These are phyloP conservation scores for Mormyrus hasselquistii DNA, from an alignment of 2,797 vertebrate genomes.

Conservation along the genomic window DNA sequence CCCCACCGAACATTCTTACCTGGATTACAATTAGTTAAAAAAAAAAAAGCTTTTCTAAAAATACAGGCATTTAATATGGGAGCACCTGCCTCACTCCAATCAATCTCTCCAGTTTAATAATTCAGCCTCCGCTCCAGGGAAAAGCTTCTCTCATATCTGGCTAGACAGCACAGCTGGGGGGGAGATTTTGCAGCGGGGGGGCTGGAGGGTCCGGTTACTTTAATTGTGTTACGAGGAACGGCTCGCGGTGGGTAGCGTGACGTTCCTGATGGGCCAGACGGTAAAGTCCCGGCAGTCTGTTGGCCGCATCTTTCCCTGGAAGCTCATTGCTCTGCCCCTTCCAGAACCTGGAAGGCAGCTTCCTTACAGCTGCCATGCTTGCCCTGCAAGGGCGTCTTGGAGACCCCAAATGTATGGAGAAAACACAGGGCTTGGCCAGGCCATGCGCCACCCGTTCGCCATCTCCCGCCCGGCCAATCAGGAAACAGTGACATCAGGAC, in stretches of 20 bases:
- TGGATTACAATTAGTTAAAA: neutral
- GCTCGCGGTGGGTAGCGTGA: neutral
- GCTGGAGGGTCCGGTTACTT: neutral
- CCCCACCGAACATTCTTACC: neutral
- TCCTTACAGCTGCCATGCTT: neutral
- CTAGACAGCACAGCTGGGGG: neutral
- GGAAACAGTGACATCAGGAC: neutral
- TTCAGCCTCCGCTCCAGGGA: neutral
- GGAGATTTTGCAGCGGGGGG: neutral
- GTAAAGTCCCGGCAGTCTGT: neutral
- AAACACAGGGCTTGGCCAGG: neutral
- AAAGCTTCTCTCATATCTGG: neutral
- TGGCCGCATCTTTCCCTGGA: neutral
- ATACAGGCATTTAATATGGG: neutral
- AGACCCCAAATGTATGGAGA: neutral
- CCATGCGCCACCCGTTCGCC: neutral
- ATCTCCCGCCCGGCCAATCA: neutral
- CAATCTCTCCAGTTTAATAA: conserved; percentile 4
- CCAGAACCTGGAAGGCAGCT: neutral
- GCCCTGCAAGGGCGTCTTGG: neutral
- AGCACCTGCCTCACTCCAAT: neutral
- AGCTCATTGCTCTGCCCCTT: neutral
- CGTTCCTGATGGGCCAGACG: neutral
- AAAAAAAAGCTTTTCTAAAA: neutral
- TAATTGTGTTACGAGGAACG: neutral